These are phyloP conservation scores for Aproaerema taeniolella DNA, from an alignment of 2,888 invertebrate species.

Conservation along the genomic window DNA sequence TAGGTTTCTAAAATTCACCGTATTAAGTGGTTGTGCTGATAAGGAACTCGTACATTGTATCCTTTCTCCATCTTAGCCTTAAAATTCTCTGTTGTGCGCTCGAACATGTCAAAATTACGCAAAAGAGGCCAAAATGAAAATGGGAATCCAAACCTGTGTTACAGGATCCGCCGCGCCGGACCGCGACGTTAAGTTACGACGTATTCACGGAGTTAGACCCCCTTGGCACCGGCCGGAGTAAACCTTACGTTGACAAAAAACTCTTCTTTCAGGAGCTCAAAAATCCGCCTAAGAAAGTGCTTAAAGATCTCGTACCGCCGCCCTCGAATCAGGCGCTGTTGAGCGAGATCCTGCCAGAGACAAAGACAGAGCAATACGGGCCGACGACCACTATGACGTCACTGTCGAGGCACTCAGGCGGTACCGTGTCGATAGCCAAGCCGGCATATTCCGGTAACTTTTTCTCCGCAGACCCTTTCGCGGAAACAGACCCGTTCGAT, in stretches of 20 bases:
- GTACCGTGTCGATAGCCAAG: slow-evolving; percentile 63
- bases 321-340: slow-evolving; percentile 52
- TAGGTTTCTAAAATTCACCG: too few relatives aligned
- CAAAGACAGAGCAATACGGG: slow-evolving; percentile 43
- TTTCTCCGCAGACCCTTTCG: slow-evolving; percentile 79
- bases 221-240: slow-evolving; percentile 92
- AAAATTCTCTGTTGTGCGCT: not conserved
- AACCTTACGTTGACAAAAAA: slow-evolving; percentile 96
- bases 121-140: slow-evolving; percentile 7
- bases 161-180: slow-evolving; percentile 61
- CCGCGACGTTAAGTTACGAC: slow-evolving; percentile 79
- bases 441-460: slow-evolving; percentile 44
- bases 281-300: slow-evolving; percentile 94
- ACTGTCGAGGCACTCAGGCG: slow-evolving; percentile 65
- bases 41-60: too few relatives aligned
- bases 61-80: too few relatives aligned
- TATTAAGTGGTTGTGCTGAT: too few relatives aligned
- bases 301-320: slow-evolving; percentile 87
- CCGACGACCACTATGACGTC: slow-evolving; percentile 69
- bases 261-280: slow-evolving; percentile 97
- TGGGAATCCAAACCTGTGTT: slow-evolving; percentile 42
- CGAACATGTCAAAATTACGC: not conserved
- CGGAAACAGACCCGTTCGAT: slow-evolving; percentile 85
- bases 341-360: slow-evolving; percentile 40
- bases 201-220: slow-evolving; percentile 97